These are phyloP conservation scores for Chunga burmeisteri DNA, from an alignment of 2,113 vertebrate species.

Conservation along the genomic window DNA sequence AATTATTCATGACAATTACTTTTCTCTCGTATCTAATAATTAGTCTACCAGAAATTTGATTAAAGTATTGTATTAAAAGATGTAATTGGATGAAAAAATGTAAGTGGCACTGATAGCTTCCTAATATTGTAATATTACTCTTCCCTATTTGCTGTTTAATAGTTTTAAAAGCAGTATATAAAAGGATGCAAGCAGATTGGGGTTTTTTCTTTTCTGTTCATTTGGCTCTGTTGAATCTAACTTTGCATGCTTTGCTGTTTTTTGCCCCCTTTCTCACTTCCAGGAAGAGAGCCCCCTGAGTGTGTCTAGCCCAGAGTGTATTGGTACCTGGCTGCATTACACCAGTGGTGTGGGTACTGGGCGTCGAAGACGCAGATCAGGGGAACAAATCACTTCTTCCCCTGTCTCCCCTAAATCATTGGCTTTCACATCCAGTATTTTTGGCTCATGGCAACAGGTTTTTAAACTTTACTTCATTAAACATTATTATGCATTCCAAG, in stretches of 20 bases:
- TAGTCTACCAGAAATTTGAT: not conserved
- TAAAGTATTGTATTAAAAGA: not conserved
- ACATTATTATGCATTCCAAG: constrained; percentile 83
- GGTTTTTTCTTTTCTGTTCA: constrained; percentile 76
- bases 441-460: constrained; percentile 99
- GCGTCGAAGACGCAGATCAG: constrained; percentile 97
- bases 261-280: constrained; percentile 89
- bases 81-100: not conserved
- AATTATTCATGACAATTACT: not conserved
- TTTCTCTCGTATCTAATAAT: not conserved
- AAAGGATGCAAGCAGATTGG: constrained; percentile 66
- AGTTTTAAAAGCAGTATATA: constrained; percentile 48
- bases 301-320: constrained; percentile 96
- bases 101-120: not conserved
- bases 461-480: constrained; percentile 95
- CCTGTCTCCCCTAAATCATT: constrained; percentile 97
- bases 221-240: constrained; percentile 88
- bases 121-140: not conserved
- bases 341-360: constrained; percentile 95
- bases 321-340: constrained; percentile 95
- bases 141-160: constrained; percentile 42
- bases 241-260: constrained; percentile 89
- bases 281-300: constrained; percentile 97
- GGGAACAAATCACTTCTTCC: constrained; percentile 97
- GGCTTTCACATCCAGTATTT: constrained; percentile 98